Evolutionary conservation across 1,140 invertebrate species (phyloP), one percentile per base, ranked within the genome.

Genomic region (Pemphigus obesinymphae): DNA sequence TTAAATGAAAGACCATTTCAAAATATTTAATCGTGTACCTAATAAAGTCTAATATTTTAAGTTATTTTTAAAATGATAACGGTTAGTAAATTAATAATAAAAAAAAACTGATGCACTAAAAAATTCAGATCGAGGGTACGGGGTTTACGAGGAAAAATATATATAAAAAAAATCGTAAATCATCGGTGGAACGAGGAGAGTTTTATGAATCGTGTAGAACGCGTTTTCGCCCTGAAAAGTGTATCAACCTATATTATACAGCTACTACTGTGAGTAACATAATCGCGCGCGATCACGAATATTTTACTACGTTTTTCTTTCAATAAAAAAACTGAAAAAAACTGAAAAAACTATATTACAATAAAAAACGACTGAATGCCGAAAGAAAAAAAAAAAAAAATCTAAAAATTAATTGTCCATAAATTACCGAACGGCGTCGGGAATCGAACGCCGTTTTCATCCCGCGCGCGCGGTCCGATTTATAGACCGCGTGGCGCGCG

Each of bases 161-260:
- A n/a, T n/a, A n/a, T n/a, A n/a, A n/a, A 20, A 37, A 40, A 8
- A 78, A 55, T 40, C 34, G 53, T 78, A 78, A 55, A 78, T 78
- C 50, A 78, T 34, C 23, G 34, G 66, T 34, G 63, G 20, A 0
- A 31, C 10, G 13, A 53, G n/a, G n/a, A 20, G 75, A 29, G 40
- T 70, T 23, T 34, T 43, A 70, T 11, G 37, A 45, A 29, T 29
- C 23, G 13, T 13, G 4, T 45, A 0, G 17, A 37, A 7, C 34
- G 50, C 40, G 48, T 76, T 76, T 76, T 37, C 34, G 50, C 73
- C 20, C 73, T 50, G 50, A 76, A 76, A 76, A 76, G 45, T 23
- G 50, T n/a, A n/a, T n/a, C n/a, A n/a, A n/a, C n/a, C n/a, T n/a
- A n/a, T n/a, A n/a, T n/a, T n/a, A n/a, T n/a, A n/a, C n/a, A n/a